Conservation (phyloP, 2,113 vertebrate species). For the Toxostoma redivivum region DNA sequence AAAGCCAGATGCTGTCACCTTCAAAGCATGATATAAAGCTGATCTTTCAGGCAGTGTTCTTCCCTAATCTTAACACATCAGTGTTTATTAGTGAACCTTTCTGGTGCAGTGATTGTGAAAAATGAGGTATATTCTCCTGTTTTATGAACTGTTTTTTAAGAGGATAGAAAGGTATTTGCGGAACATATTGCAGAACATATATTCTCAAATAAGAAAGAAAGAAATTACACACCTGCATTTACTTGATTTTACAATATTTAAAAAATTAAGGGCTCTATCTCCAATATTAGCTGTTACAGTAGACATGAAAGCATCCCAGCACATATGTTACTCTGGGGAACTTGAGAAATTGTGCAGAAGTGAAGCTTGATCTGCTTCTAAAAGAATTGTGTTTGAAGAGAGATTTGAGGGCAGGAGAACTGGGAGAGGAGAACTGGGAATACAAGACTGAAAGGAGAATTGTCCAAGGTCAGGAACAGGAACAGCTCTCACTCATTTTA, state of each 20-base stretch:
- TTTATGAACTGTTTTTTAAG: not conserved
- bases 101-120: not conserved
- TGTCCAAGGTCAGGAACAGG: not conserved
- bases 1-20: conserved; percentile 7
- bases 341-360: not conserved
- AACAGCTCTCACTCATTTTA: not conserved
- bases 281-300: not conserved
- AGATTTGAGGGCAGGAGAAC: not conserved
- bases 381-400: not conserved
- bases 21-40: not conserved
- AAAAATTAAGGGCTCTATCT: not conserved
- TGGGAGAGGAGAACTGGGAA: not conserved
- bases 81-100: not conserved
- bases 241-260: not conserved
- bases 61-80: not conserved
- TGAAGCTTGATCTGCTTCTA: not conserved
- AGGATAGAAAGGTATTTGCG: not conserved
- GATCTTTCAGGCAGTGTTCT: not conserved
- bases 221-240: not conserved
- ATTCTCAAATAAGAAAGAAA: not conserved
- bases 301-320: not conserved
- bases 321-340: not conserved
- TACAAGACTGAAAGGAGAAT: not conserved
- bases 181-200: too few relatives aligned
- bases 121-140: not conserved